phyloP scores from a whole-genome alignment of 2,888 invertebrate genomes.

The Subacronicta megacephala region DNA sequence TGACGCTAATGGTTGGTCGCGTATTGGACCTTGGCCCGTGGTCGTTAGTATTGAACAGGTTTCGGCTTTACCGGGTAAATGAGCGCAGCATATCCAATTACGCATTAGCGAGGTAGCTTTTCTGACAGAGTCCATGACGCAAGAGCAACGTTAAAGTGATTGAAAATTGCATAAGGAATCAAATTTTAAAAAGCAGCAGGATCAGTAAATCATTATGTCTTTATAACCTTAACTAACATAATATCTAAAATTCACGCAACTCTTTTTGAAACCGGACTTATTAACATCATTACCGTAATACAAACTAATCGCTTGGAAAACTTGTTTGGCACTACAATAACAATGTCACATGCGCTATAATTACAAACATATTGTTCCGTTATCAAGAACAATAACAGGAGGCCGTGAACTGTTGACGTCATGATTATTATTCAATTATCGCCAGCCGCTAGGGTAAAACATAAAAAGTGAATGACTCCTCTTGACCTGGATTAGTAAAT shows the following conservation, averaged over 20 bases:
- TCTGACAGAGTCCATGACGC: conserved; percentile 62
- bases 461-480: conserved; percentile 84
- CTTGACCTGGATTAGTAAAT: conserved; percentile 84
- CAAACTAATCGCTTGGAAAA: conserved; percentile 23
- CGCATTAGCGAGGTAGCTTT: conserved; percentile 60
- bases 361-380: conserved; percentile 59
- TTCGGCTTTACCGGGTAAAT: conserved; percentile 74
- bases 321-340: conserved; percentile 40
- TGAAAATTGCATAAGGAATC: conserved; percentile 64
- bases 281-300: conserved; percentile 18
- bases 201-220: too few species aligned
- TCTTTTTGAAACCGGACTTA: not conserved
- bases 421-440: conserved; percentile 77
- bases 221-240: not conserved
- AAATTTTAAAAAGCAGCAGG: conserved; percentile 51
- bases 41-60: conserved; percentile 75
- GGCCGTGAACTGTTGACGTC: conserved; percentile 76
- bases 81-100: conserved; percentile 79
- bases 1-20: conserved; percentile 56
- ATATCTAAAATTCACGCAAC: conserved; percentile 2
- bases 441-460: conserved; percentile 73
- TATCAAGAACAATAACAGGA: conserved; percentile 68
- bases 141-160: conserved; percentile 71
- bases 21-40: conserved; percentile 62
- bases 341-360: conserved; percentile 50